Conservation (phyloP, 2,888 invertebrate genomes). For the Cantharis flavilabris region DNA sequence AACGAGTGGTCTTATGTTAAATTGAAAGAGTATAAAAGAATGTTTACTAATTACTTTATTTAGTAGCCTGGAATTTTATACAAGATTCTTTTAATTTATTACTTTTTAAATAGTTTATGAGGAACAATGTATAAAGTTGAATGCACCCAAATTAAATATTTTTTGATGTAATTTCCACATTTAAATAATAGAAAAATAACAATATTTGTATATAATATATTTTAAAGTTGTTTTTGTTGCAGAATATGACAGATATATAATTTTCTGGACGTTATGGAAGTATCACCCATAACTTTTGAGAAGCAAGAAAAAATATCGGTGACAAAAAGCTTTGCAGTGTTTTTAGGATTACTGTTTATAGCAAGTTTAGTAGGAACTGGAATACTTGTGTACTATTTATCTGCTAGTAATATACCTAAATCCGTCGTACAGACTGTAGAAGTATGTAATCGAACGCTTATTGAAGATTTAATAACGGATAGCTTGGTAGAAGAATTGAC, state of each 20-base stretch:
- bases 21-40: neutral
- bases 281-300: slow-evolving; percentile 63
- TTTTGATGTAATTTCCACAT: neutral
- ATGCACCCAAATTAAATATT: neutral
- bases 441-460: slow-evolving; percentile 7
- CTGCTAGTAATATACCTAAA: slow-evolving; percentile 64
- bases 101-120: neutral
- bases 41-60: neutral
- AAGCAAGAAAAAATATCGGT: slow-evolving; percentile 67
- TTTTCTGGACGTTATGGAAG: slow-evolving; percentile 41
- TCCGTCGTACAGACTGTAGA: slow-evolving; percentile 41
- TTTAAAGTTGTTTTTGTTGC: slow-evolving; percentile 1
- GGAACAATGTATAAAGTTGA: neutral
- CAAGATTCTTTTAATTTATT: neutral
- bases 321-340: slow-evolving; percentile 66
- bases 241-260: slow-evolving; percentile 44
- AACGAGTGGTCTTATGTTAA: neutral
- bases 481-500: slow-evolving; percentile 36
- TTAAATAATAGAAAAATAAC: neutral
- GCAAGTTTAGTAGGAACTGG: slow-evolving; percentile 71
- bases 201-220: neutral
- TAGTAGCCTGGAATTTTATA: neutral
- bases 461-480: neutral
- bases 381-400: slow-evolving; percentile 76
- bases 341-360: slow-evolving; percentile 67